A percentile compares a stretch with the other conserved stretches of the same genome.
Evolutionary conservation across 1,140 invertebrate genomes (phyloP).

Genomic region (Drepana arcuata): DNA sequence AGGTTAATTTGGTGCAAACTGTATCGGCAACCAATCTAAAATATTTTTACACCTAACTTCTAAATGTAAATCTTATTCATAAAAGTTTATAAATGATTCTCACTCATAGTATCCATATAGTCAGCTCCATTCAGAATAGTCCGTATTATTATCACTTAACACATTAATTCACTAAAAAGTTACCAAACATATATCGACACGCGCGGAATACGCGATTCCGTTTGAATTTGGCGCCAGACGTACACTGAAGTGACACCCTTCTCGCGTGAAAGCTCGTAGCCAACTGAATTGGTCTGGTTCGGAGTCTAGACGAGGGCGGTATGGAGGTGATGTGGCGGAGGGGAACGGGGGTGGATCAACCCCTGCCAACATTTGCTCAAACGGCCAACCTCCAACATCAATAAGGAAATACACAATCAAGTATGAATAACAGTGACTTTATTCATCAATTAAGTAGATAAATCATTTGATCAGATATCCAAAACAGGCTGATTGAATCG

Average conservation of each 20-base stretch:
- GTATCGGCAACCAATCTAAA: no score
- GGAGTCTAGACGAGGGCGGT: constrained; percentile 42
- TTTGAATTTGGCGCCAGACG: constrained; percentile 49
- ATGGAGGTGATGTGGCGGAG: constrained; percentile 11
- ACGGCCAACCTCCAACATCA: constrained; percentile 35
- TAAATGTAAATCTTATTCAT: background rate
- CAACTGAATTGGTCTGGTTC: constrained; percentile 37
- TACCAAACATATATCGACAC: constrained; percentile 10
- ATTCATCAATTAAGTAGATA: constrained; percentile 14
- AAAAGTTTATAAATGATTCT: background rate
- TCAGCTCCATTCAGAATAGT: background rate
- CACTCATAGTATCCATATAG: background rate
- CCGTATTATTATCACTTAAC: constrained; percentile 1
- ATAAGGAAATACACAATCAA: constrained; percentile 34
- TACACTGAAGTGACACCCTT: constrained; percentile 19
- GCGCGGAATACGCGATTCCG: constrained; percentile 6
- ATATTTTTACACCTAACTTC: background rate
- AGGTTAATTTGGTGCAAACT: no score
- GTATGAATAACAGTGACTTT: constrained; percentile 19
- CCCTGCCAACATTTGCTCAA: constrained; percentile 39
- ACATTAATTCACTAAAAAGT: constrained; percentile 7
- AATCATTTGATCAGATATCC: constrained; percentile 16
- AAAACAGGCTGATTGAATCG: constrained; percentile 7
- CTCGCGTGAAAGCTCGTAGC: constrained; percentile 17
- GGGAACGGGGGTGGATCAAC: constrained; percentile 36